Evolutionary conservation across 2,888 invertebrate species (phyloP), one percentile per base, ranked within the genome.

Genomic region (Eupithecia centaureata): DNA sequence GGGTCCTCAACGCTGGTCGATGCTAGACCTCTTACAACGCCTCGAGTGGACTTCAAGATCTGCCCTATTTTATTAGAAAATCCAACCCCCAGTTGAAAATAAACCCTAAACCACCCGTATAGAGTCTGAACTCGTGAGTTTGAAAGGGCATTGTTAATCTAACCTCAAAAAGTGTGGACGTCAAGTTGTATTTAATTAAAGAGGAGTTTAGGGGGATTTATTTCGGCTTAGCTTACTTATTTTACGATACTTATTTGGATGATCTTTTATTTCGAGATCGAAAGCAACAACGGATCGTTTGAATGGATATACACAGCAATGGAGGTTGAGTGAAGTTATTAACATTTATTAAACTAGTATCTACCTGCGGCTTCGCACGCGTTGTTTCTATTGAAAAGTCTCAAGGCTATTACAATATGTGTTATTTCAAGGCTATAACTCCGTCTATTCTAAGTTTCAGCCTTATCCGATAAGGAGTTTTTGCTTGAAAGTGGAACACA

Each of bases 1-100:
- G 87, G 68, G 76, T 79, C 54, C 83, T 81, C 58, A 18, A 35
- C 51, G 2, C 61, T 57, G 38, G 77, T 62, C 68, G 63, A 69
- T 61, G 68, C 76, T 72, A 67, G 70, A 68, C 72, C 78, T 78
- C 74, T 78, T 75, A 77, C 58, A 62, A 67, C 63, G 32, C 63
- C 79, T 76, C 77, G 78, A 85, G 65, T 61, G 65, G 35, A 42
- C 64, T 79, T 79, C 78, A 79, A 79, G 81, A 76, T 71, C 76
- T 85, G 87, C 77, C 87, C 87, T 86, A 86, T 86, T 84, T 87
- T 81, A 81, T 78, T 80, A 83, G 79, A 78, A 76, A 68, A 63
- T 54, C 33, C 15, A 5, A 25, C 32, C 15, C 2, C 15, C 71
- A 74, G 72, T 70, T 54, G n/a, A 82, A 71, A 79, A 35, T 69